Conservation (phyloP, 2,113 vertebrate species). For the Barnardius zonarius region DNA sequence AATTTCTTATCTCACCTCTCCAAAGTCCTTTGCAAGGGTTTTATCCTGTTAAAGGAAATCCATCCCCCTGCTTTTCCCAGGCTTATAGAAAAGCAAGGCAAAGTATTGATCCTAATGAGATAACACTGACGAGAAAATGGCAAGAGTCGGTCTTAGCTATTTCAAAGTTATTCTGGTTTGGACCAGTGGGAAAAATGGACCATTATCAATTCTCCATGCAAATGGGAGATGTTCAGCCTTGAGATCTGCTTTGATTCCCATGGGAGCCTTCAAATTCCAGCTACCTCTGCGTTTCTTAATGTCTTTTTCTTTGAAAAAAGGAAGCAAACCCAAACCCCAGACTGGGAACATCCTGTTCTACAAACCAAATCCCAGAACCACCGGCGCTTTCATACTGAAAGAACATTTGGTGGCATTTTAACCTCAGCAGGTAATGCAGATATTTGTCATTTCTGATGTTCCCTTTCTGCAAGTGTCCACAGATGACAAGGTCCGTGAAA, state of each 20-base stretch:
- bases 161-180: background rate
- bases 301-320: background rate
- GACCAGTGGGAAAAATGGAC: background rate
- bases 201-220: background rate
- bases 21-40: slow-evolving; percentile 21
- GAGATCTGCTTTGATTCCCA: background rate
- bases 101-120: slow-evolving; percentile 40
- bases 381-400: background rate
- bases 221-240: background rate
- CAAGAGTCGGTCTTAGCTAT: background rate
- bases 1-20: slow-evolving; percentile 57
- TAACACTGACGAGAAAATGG: background rate
- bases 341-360: background rate
- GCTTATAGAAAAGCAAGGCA: slow-evolving; percentile 19
- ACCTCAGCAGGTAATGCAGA: slow-evolving; percentile 61
- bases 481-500: slow-evolving; percentile 69
- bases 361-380: slow-evolving; percentile 8
- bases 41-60: slow-evolving; percentile 40
- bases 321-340: background rate
- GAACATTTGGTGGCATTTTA: slow-evolving; percentile 64
- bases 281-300: background rate
- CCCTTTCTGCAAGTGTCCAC: slow-evolving; percentile 51
- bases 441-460: slow-evolving; percentile 71
- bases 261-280: background rate
- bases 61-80: slow-evolving; percentile 28